Percentiles rank a stretch among this genome's conserved stretches.
phyloP scores from a whole-genome alignment of 1,140 invertebrate genomes.

The Glossosoma conforme region DNA sequence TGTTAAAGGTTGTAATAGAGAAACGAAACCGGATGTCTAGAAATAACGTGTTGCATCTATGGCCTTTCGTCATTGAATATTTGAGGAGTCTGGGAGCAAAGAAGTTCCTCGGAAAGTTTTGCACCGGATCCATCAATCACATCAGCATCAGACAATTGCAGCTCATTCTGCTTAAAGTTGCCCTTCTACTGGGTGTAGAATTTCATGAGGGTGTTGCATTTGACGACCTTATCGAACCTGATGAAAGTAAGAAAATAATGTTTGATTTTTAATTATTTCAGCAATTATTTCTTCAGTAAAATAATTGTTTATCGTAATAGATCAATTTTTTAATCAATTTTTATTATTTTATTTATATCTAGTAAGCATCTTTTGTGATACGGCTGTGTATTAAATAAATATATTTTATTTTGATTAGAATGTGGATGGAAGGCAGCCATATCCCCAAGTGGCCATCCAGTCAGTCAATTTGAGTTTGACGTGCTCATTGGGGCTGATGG shows the following conservation, averaged over 20 bases:
- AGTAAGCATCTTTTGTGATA: too few species aligned
- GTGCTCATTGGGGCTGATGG: conserved; percentile 95
- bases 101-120: conserved; percentile 99
- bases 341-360: too few species aligned
- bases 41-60: conserved; percentile 97
- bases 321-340: too few species aligned
- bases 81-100: conserved; percentile 91
- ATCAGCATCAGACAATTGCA: conserved; percentile 97
- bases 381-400: too few species aligned
- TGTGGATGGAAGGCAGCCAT: conserved; percentile 85
- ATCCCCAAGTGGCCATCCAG: conserved; percentile 77
- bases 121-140: conserved; percentile 96
- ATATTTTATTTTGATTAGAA: too few species aligned
- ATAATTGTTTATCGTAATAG: too few species aligned
- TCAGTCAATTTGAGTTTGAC: conserved; percentile 94
- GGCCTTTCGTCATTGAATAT: conserved; percentile 98
- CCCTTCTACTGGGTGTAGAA: conserved; percentile 93
- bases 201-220: conserved; percentile 92
- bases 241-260: too few species aligned
- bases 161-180: conserved; percentile 93
- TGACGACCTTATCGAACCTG: conserved; percentile 77
- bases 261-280: too few species aligned
- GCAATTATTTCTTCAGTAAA: too few species aligned
- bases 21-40: conserved; percentile 89
- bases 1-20: conserved; percentile 83